Percentiles rank a stretch among this genome's conserved stretches.
Evolutionary conservation across 2,888 invertebrate genomes (phyloP).

Genomic region (Sclerodermus sp.): DNA sequence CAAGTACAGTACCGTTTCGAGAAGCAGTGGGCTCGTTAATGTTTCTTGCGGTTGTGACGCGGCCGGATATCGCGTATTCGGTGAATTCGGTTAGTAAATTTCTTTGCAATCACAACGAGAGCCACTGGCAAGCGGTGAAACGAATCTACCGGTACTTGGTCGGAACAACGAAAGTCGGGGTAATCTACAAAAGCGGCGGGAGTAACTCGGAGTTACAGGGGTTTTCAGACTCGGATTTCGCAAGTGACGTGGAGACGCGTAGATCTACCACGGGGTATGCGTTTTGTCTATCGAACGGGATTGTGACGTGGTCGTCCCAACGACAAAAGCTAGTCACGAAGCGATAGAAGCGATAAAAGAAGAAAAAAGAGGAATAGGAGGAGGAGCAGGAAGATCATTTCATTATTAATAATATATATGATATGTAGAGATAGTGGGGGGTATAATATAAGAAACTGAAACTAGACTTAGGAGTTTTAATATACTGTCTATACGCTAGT

Average conservation of each 20-base stretch:
- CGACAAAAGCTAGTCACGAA: conserved; percentile 13
- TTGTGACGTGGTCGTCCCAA: conserved; percentile 15
- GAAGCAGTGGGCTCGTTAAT: conserved; percentile 15
- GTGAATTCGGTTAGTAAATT: conserved; percentile 15
- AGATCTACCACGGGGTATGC: conserved; percentile 18
- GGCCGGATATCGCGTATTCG: conserved; percentile 17
- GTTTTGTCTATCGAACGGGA: conserved; percentile 14
- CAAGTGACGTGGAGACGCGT: conserved; percentile 15
- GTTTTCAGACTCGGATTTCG: conserved; percentile 19
- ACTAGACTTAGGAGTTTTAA: too few species aligned
- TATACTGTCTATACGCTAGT: too few species aligned
- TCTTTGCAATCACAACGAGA: conserved; percentile 5
- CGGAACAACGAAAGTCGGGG: conserved; percentile 11
- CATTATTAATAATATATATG: too few species aligned
- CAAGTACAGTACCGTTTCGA: conserved; percentile 13
- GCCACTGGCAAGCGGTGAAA: conserved; percentile 18
- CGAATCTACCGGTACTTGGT: conserved; percentile 13
- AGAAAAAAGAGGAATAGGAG: too few species aligned
- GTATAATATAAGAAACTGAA: too few species aligned
- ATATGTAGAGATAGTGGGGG: too few species aligned
- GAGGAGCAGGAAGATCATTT: too few species aligned
- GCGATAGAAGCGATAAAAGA: too few species aligned
- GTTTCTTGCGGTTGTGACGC: conserved; percentile 12
- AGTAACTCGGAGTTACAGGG: conserved; percentile 13
- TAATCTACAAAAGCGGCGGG: conserved; percentile 13